Percentiles rank a stretch among this genome's conserved stretches.
These are phyloP conservation scores for Pseudomyrmex cubaensis DNA, from an alignment of 1,140 invertebrate species.

Conservation along the genomic window DNA sequence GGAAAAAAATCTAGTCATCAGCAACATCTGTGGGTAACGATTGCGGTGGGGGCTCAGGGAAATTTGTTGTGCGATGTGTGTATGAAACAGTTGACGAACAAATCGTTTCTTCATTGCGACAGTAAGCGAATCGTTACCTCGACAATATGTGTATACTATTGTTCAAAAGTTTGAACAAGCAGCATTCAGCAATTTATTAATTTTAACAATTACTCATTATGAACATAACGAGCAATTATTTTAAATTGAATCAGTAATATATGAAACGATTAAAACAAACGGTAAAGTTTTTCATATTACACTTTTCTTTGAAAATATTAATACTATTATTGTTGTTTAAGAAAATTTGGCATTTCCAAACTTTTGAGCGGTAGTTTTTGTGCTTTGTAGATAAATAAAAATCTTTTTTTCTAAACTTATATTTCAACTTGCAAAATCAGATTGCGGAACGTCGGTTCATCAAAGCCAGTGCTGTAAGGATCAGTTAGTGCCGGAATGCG, in stretches of 20 bases:
- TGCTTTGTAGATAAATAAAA: neutral
- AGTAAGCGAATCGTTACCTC: conserved; percentile 84
- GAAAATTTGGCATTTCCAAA: too few relatives aligned
- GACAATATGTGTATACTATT: neutral
- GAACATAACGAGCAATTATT: too few relatives aligned
- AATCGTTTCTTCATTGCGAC: conserved; percentile 90
- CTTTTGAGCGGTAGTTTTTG: too few relatives aligned
- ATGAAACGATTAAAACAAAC: conserved; percentile 15
- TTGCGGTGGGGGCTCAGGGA: conserved; percentile 83
- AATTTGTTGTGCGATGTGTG: conserved; percentile 91
- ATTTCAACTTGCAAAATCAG: conserved; percentile 74
- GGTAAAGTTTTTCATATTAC: too few relatives aligned
- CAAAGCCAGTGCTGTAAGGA: conserved; percentile 93
- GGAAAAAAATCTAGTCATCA: conserved; percentile 81
- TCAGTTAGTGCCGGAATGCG: conserved; percentile 91
- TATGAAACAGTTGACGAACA: conserved; percentile 92
- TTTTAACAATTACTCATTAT: too few relatives aligned
- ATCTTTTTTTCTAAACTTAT: neutral
- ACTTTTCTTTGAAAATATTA: too few relatives aligned
- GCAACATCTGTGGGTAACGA: conserved; percentile 91
- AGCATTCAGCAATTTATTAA: too few relatives aligned
- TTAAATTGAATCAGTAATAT: too few relatives aligned
- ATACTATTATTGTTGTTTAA: too few relatives aligned
- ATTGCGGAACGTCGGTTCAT: conserved; percentile 93
- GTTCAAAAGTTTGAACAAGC: too few relatives aligned